Evolutionary conservation across 1,140 invertebrate species (phyloP).

Genomic region (fruit fly (Drosophila melanogaster)): DNA sequence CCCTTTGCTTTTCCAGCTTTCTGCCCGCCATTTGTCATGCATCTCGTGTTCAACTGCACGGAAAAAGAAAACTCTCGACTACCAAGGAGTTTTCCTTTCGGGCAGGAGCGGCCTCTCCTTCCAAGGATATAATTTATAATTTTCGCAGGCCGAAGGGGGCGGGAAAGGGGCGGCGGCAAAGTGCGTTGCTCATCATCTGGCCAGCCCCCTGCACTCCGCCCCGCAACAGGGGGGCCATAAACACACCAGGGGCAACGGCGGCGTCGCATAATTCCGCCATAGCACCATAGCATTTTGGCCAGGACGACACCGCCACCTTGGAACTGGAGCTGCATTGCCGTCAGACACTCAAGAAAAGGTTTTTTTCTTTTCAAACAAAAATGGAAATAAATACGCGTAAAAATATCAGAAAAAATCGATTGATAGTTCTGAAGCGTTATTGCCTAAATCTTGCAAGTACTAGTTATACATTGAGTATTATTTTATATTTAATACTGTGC

Average conservation of each 20-base stretch:
- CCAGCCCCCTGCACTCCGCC: conserved; percentile 32
- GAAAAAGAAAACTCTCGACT: conserved; percentile 66
- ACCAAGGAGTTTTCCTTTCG: conserved; percentile 22
- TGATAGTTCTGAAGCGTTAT: too few relatives aligned
- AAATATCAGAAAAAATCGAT: background rate
- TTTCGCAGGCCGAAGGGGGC: conserved; percentile 27
- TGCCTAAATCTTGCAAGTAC: too few relatives aligned
- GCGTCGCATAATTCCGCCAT: conserved; percentile 77
- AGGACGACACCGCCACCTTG: conserved; percentile 60
- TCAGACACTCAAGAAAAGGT: conserved; percentile 7
- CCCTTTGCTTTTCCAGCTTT: conserved; percentile 10
- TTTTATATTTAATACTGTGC: too few relatives aligned
- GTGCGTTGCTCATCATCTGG: conserved; percentile 61
- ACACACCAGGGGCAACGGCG: conserved; percentile 75
- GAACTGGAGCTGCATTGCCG: conserved; percentile 62
- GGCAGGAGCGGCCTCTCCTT: conserved; percentile 7
- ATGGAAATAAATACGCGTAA: background rate
- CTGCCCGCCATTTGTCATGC: conserved; percentile 69
- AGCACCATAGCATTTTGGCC: conserved; percentile 77
- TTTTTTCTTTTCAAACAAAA: too few relatives aligned
- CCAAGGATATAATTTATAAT: conserved; percentile 65
- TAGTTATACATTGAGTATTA: too few relatives aligned
- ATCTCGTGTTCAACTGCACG: conserved; percentile 81
- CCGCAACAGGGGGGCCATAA: conserved; percentile 62
- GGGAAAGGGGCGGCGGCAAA: conserved; percentile 33